Percentiles rank a stretch among this genome's conserved stretches.
phyloP scores from a whole-genome alignment of 1,140 invertebrate genomes.

The Dermatophagoides farinae region DNA sequence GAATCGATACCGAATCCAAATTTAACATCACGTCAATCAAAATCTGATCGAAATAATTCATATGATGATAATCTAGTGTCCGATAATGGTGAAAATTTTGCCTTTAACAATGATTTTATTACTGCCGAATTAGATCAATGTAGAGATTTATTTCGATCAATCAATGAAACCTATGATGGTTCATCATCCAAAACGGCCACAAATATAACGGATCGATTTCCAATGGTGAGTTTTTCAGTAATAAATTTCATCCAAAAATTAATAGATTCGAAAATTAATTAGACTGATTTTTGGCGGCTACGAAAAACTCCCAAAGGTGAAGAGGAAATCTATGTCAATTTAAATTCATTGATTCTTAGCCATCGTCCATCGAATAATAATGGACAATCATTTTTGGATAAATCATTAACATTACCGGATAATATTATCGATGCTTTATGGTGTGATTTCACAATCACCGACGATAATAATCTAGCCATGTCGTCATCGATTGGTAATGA shows the following conservation, averaged over 20 bases:
- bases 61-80: not conserved
- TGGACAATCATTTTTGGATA: constrained; percentile 24
- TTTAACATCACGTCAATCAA: not conserved
- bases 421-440: constrained; percentile 61
- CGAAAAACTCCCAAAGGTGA: constrained; percentile 30
- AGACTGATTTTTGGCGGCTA: constrained; percentile 11
- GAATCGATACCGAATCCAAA: not conserved
- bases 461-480: not conserved
- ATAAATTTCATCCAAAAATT: not conserved
- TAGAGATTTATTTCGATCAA: constrained; percentile 25
- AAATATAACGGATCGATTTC: constrained; percentile 22
- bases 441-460: constrained; percentile 34
- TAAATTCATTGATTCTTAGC: constrained; percentile 57
- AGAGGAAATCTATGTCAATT: constrained; percentile 72
- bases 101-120: constrained; percentile 3
- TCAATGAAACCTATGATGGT: constrained; percentile 19
- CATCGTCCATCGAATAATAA: constrained; percentile 24
- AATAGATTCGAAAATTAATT: not conserved
- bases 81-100: not conserved
- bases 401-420: constrained; percentile 53
- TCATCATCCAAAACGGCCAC: too few relatives aligned
- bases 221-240: constrained; percentile 18
- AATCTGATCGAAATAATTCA: too few relatives aligned
- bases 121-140: constrained; percentile 19
- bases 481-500: not conserved